phyloP scores from a whole-genome alignment of 2,113 vertebrate species.

The Trachemys scripta region DNA sequence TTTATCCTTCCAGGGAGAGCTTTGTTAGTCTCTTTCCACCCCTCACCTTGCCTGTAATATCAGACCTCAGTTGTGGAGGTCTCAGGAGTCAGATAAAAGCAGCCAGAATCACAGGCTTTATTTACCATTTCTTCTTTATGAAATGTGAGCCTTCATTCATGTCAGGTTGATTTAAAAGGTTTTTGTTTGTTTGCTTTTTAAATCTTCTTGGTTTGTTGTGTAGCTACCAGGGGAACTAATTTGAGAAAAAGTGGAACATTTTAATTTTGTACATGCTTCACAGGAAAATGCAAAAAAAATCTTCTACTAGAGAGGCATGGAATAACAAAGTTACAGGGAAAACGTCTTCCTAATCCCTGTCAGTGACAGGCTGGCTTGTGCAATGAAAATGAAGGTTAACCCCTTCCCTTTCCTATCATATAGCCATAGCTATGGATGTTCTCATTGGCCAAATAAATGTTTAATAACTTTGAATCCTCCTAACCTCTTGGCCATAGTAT shows the following conservation, averaged over 20 bases:
- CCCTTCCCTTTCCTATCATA: background rate
- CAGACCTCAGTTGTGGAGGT: background rate
- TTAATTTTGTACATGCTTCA: slow-evolving; percentile 39
- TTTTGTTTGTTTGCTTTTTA: background rate
- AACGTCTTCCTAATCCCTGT: background rate
- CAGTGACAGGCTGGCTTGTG: rapidly evolving
- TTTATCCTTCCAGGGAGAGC: background rate
- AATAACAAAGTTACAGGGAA: background rate
- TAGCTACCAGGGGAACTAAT: slow-evolving; percentile 40
- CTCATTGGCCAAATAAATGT: background rate
- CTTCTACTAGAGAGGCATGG: background rate
- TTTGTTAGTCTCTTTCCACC: background rate
- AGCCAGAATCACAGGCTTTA: background rate
- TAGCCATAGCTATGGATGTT: background rate
- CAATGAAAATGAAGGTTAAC: background rate
- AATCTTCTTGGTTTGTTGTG: slow-evolving; percentile 1
- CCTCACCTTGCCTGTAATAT: background rate
- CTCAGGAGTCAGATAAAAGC: background rate
- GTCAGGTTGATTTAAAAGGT: slow-evolving; percentile 12
- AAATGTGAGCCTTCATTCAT: background rate
- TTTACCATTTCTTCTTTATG: background rate
- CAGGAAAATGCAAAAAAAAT: background rate
- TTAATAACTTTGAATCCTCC: background rate
- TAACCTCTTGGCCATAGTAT: background rate
- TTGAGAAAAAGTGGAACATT: background rate